Base-by-base conservation (phyloP, 2,797 vertebrate species). In the Sebastes cheni region DNA sequence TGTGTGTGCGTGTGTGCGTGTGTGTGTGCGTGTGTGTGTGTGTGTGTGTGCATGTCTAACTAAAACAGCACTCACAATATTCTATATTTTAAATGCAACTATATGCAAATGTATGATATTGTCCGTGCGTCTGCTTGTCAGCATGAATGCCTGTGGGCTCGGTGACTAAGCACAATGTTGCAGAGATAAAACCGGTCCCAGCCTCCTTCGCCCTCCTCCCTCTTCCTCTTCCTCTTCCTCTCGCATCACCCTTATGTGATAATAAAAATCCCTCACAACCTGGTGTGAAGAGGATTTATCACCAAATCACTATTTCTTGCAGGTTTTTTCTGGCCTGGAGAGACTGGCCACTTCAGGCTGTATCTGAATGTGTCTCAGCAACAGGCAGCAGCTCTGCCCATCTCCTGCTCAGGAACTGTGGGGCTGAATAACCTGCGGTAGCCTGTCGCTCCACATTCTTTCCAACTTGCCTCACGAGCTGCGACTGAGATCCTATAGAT, bases 391-490 rank as follows among this genome's bases (percentile, higher is more conserved):
- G 75, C 42, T 3, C 76, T 50, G 55, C 32, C 75, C 72, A 54
- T 83, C 42, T 72, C 62, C 75, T 9, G 25, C 80, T 86, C 75
- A 54, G 65, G 60, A 81, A 20, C 50, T 11, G 66, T 27, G 29
- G 25, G 75, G 39, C 77, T 72, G 68, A 72, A 77, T 61, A 84
- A 87, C 84, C 88, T 69, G 87, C 29, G 56, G 78, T 68, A 74
- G 82, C 29, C 79, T 81, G 77, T 82, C 67, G 6, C 79, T 80
- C 22, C 16, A 3, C 60, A 82, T 72, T 75, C 61, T 56, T 81
- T 80, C 68, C 81, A 76, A 81, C 55, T 68, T 79, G 69, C 67
- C 5, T 27, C 55, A 60, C 7, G 25, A 61, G 74, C 52, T 46
- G 77, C 52, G 46, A 25, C 32, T 1, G 22, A 18, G 30, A 4